Base-by-base conservation (phyloP, 2,113 vertebrate species). In the Clarias macrocephalus region DNA sequence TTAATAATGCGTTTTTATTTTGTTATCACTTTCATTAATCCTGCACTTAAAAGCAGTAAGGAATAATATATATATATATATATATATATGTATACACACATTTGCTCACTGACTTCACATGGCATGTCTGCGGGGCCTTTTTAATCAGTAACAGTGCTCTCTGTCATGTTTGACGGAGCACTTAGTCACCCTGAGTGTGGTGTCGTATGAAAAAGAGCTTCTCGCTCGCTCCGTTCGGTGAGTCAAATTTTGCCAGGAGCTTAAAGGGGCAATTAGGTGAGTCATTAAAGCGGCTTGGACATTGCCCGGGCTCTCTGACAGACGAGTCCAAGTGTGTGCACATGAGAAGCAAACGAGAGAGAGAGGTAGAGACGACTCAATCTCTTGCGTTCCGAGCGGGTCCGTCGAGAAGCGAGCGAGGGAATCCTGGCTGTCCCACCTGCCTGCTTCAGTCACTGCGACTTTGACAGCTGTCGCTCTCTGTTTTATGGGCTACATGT, bases 401-500 rank as follows among this genome's bases (percentile, higher is more conserved):
- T 23, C 21, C 19, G 59, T 13, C 66, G 42, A 37, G 75, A 33
- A 66, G 18, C 13, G 28, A 23, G 52, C n/a, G 79, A 85, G 88
- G 85, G 73, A 88, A 85, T 66, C 23, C 76, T 88, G 87, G 86
- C 48, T 84, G 86, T 88, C 88, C 94, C 94, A 95, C 94, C 93
- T 94, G 93, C 92, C 91, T 91, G 93, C 91, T 91, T 93, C 92
- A 89, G 89, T 95, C 94, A 93, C 10, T 11, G 84, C 82, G 30
- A 90, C 89, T 93, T 93, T 93, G 94, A 94, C 93, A 94, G 94
- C 93, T 95, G 94, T 94, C 94, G 93, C 90, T 91, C 93, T 92
- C 90, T 88, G 88, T 93, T 94, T 92, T 87, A 91, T 87, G 88
- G 91, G 63, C 48, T 42, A 68, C 63, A 68, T 80, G 63, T 66